These are phyloP conservation scores for Epinephelus cyanopodus DNA, from an alignment of 2,113 vertebrate genomes.

Conservation along the genomic window DNA sequence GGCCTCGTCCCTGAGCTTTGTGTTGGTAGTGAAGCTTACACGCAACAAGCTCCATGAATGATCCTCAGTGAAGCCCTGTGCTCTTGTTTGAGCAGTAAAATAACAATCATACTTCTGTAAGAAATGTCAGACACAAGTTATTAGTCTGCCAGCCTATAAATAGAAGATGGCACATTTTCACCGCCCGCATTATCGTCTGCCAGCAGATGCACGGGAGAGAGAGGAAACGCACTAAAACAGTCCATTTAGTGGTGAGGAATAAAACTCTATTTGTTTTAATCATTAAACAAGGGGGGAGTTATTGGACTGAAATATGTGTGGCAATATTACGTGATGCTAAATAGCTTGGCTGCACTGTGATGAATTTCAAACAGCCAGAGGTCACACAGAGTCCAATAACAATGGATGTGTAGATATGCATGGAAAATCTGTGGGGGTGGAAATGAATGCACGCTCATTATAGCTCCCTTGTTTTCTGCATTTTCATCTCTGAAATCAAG, in stretches of 20 bases:
- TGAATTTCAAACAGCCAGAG: constrained; percentile 61
- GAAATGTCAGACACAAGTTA: constrained; percentile 77
- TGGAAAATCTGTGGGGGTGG: constrained; percentile 48
- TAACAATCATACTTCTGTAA: constrained; percentile 59
- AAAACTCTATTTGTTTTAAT: constrained; percentile 80
- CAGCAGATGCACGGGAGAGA: constrained; percentile 73
- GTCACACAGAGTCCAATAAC: constrained; percentile 72
- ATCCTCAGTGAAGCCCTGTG: neutral
- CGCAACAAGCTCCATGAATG: neutral
- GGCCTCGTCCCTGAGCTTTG: neutral
- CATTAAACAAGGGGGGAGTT: constrained; percentile 72
- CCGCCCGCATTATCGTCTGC: constrained; percentile 75
- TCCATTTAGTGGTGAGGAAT: constrained; percentile 71
- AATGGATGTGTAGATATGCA: constrained; percentile 55
- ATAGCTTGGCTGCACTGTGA: constrained; percentile 53
- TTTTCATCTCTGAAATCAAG: constrained; percentile 47
- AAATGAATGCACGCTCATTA: constrained; percentile 49
- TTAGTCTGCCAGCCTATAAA: constrained; percentile 78
- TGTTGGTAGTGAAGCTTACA: neutral
- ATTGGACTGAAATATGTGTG: constrained; percentile 71
- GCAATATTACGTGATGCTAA: constrained; percentile 57
- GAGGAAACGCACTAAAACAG: constrained; percentile 56
- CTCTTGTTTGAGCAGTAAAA: constrained; percentile 53
- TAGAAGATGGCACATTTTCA: constrained; percentile 77
- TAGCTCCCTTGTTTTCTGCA: constrained; percentile 38